Conservation (phyloP, 2,797 vertebrate genomes). For the Psittacula derbiana region DNA sequence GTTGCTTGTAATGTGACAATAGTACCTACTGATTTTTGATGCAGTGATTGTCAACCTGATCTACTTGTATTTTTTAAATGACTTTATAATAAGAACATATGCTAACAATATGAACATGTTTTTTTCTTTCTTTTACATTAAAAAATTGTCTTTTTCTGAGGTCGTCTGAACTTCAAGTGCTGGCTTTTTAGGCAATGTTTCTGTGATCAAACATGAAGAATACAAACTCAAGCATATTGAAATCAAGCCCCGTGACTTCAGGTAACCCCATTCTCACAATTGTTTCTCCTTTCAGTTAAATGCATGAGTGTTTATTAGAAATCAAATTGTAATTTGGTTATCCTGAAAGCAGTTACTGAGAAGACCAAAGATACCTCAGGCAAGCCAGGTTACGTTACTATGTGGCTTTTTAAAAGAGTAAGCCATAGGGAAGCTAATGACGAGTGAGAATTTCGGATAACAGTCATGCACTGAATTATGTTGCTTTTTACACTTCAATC, state of each 20-base stretch:
- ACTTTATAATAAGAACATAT: not conserved
- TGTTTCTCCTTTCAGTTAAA: not conserved
- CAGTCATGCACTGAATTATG: not conserved
- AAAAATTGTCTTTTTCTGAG: not conserved
- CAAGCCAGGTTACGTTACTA: not conserved
- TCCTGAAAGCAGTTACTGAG: not conserved
- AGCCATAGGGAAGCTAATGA: not conserved
- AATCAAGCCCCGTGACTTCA: not conserved
- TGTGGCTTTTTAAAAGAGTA: not conserved
- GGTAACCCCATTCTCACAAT: not conserved
- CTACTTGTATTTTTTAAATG: not conserved
- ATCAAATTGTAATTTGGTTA: not conserved
- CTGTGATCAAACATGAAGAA: not conserved
- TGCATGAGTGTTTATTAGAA: not conserved
- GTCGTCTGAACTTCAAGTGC: not conserved
- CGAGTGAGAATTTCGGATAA: not conserved
- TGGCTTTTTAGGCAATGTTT: not conserved
- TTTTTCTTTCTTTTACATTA: not conserved
- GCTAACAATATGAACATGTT: not conserved
- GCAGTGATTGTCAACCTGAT: not conserved
- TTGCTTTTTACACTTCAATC: not conserved
- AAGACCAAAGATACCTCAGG: not conserved
- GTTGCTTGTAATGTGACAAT: not conserved
- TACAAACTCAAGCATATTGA: not conserved
- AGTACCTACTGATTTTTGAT: not conserved